Conservation (phyloP, 2,797 vertebrate genomes). For the Eleutherodactylus coqui region DNA sequence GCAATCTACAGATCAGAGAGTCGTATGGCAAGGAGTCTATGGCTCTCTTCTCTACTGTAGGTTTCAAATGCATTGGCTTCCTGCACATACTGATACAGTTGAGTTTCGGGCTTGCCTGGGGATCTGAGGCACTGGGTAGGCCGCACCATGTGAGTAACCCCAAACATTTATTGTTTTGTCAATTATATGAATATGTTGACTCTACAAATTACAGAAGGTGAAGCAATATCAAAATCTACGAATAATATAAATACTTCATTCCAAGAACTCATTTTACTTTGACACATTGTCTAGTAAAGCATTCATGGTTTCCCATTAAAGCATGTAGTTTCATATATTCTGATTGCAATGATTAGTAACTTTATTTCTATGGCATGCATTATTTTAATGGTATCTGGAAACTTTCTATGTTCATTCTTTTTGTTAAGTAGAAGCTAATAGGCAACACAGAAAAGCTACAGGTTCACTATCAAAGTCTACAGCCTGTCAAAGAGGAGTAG, state of each 20-base stretch:
- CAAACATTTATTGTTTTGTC: background rate
- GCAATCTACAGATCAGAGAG: too few relatives aligned
- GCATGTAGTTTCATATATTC: background rate
- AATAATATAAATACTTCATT: background rate
- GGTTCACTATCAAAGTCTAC: conserved; percentile 56
- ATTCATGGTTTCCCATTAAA: background rate
- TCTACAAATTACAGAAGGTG: background rate
- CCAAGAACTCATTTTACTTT: background rate
- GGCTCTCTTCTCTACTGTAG: too few relatives aligned
- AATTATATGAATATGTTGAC: background rate
- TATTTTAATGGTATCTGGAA: background rate
- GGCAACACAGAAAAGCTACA: background rate
- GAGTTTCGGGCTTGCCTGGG: too few relatives aligned
- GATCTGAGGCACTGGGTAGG: too few relatives aligned
- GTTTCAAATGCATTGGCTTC: too few relatives aligned
- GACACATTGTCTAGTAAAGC: background rate
- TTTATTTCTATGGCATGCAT: background rate
- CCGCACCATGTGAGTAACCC: too few relatives aligned
- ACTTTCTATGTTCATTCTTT: conserved; percentile 6
- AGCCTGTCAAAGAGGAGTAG: conserved; percentile 34
- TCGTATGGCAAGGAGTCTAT: too few relatives aligned
- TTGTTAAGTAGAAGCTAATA: conserved; percentile 13
- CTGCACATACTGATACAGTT: too few relatives aligned
- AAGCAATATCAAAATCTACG: too few relatives aligned
- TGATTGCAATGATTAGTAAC: background rate